Evolutionary conservation across 2,797 vertebrate species (phyloP).

Genomic region (Paramormyrops hopkinsi): DNA sequence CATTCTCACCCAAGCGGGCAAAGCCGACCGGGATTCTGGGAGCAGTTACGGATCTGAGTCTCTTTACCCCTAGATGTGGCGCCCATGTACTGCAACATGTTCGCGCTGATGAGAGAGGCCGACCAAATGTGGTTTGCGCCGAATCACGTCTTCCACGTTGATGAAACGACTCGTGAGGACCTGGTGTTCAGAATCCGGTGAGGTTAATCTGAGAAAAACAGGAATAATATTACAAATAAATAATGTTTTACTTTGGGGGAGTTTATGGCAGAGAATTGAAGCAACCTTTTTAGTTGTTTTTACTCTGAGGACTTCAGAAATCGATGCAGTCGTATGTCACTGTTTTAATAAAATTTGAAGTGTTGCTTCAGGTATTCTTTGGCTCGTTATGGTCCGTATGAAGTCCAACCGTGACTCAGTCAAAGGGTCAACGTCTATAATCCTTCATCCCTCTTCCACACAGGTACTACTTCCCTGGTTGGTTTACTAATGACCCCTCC

Average conservation of each 20-base stretch:
- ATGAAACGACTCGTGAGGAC: conserved; percentile 61
- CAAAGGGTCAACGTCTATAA: not conserved
- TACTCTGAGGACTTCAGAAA: not conserved
- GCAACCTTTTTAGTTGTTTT: not conserved
- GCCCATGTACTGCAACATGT: conserved; percentile 79
- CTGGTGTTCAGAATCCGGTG: conserved; percentile 83
- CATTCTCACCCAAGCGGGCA: not conserved
- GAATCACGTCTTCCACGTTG: conserved; percentile 81
- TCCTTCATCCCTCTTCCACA: not conserved
- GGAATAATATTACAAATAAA: not conserved
- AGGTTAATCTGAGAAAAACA: not conserved
- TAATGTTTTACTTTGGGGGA: not conserved
- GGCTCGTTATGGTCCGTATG: not conserved
- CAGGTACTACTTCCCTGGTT: conserved; percentile 90
- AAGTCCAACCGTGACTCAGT: not conserved
- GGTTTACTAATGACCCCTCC: conserved; percentile 72
- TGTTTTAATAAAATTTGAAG: not conserved
- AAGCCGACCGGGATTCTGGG: not conserved
- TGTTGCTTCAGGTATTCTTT: not conserved
- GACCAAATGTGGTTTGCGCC: conserved; percentile 84
- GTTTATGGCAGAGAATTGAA: not conserved
- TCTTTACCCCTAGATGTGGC: conserved; percentile 67
- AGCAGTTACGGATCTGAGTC: not conserved
- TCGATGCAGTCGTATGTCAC: not conserved
- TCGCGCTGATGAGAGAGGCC: conserved; percentile 81